Evolutionary conservation across 2,888 invertebrate species (phyloP).

Genomic region (Sturmia bella): DNA sequence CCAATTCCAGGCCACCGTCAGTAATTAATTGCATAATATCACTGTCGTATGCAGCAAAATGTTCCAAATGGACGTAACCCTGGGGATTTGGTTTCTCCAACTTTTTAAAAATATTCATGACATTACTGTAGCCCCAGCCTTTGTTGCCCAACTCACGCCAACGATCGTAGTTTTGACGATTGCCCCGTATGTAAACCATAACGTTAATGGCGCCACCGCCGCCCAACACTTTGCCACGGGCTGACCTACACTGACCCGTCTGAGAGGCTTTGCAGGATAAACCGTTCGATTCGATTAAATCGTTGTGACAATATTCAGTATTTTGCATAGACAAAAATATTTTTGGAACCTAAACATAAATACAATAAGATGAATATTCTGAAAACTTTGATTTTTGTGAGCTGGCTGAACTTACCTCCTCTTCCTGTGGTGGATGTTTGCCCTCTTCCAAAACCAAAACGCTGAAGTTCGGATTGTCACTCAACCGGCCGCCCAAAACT

Average conservation of each 20-base stretch:
- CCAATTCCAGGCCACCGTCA: constrained; percentile 85
- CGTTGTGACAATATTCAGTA: constrained; percentile 70
- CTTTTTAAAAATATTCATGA: constrained; percentile 83
- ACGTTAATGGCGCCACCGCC: constrained; percentile 84
- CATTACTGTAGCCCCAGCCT: constrained; percentile 83
- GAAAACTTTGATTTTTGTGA: no score
- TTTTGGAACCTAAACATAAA: constrained; percentile 74
- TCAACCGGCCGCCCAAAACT: constrained; percentile 82
- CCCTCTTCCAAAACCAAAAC: constrained; percentile 83
- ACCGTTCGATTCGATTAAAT: constrained; percentile 69
- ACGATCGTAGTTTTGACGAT: constrained; percentile 83
- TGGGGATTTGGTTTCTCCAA: constrained; percentile 81
- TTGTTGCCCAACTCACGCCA: constrained; percentile 83
- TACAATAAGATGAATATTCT: no score
- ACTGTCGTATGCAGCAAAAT: no score
- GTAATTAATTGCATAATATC: constrained; percentile 79
- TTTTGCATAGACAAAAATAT: constrained; percentile 70
- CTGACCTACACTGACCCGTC: constrained; percentile 80
- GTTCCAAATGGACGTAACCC: no score
- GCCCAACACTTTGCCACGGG: constrained; percentile 85
- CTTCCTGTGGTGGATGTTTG: constrained; percentile 82
- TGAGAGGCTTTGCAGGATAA: constrained; percentile 69
- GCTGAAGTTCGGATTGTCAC: constrained; percentile 81
- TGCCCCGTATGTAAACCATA: constrained; percentile 85
- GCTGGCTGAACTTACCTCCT: constrained; percentile 75